These are phyloP conservation scores for Naja naja DNA, from an alignment of 2,113 vertebrate genomes.

Conservation along the genomic window DNA sequence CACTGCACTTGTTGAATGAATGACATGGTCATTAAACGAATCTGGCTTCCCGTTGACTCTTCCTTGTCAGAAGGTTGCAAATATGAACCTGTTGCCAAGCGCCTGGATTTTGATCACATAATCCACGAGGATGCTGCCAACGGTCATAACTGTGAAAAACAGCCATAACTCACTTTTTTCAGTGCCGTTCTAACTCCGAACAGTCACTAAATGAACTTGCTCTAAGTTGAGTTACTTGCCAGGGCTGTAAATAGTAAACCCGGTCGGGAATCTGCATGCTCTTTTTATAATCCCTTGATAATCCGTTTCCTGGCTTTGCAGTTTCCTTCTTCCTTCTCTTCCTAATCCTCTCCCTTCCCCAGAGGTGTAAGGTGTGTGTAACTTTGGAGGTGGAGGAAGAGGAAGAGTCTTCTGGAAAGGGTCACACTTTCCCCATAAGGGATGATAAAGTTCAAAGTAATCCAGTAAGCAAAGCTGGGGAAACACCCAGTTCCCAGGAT, in stretches of 20 bases:
- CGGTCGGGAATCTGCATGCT: not conserved
- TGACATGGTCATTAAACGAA: too few relatives aligned
- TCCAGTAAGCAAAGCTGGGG: not conserved
- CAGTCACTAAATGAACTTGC: too few relatives aligned
- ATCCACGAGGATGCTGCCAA: too few relatives aligned
- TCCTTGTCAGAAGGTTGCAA: too few relatives aligned
- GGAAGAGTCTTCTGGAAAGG: not conserved
- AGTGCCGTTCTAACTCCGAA: too few relatives aligned
- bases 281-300: not conserved
- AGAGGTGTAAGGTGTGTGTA: not conserved
- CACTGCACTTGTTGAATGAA: too few relatives aligned
- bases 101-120: too few relatives aligned
- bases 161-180: too few relatives aligned
- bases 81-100: too few relatives aligned
- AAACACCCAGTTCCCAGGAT: not conserved
- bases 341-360: not conserved
- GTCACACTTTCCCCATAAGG: not conserved
- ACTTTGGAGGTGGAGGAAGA: not conserved
- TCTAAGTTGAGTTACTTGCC: too few relatives aligned
- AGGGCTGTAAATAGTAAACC: not conserved
- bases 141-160: too few relatives aligned
- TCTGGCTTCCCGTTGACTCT: too few relatives aligned
- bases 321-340: not conserved
- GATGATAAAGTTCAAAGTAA: not conserved
- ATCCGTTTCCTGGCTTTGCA: not conserved